Conservation (phyloP, 2,888 invertebrate species). For the Drosophila monieri region DNA sequence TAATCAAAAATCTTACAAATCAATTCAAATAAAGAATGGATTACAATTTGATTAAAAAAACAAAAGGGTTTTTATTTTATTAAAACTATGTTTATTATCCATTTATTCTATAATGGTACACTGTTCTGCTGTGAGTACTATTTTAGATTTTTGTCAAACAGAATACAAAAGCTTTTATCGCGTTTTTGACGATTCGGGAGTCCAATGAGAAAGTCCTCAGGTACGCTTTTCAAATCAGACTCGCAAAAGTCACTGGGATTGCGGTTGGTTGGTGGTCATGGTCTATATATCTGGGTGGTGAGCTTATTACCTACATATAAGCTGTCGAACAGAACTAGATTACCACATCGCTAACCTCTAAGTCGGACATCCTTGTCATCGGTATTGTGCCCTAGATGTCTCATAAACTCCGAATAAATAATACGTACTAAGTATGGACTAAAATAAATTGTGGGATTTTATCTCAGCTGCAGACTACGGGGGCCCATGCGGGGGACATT, state of each 20-base stretch:
- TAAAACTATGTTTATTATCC: conserved; percentile 28
- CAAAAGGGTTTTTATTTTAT: not conserved
- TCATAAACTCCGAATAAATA: conserved; percentile 62
- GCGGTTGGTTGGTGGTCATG: conserved; percentile 56
- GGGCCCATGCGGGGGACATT: conserved; percentile 81
- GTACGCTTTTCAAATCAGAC: conserved; percentile 81
- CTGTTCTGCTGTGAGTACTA: conserved; percentile 25
- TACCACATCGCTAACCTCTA: conserved; percentile 46
- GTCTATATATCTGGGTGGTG: conserved; percentile 43
- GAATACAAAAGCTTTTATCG: conserved; percentile 54
- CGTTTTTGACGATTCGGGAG: conserved; percentile 82
- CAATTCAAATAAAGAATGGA: not conserved
- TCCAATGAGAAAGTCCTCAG: conserved; percentile 81
- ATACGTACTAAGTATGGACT: conserved; percentile 68
- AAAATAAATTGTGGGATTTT: conserved; percentile 39
- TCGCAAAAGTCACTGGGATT: conserved; percentile 78
- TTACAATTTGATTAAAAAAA: no score
- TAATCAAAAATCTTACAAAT: no score
- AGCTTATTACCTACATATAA: conserved; percentile 49
- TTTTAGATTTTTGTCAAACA: conserved; percentile 43
- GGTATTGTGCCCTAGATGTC: conserved; percentile 8
- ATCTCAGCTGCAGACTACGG: conserved; percentile 70
- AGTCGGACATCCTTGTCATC: conserved; percentile 1
- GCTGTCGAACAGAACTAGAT: conserved; percentile 56
- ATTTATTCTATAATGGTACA: conserved; percentile 35